Evolutionary conservation across 2,797 vertebrate genomes (phyloP).

Genomic region (Anisognathus igniventris): DNA sequence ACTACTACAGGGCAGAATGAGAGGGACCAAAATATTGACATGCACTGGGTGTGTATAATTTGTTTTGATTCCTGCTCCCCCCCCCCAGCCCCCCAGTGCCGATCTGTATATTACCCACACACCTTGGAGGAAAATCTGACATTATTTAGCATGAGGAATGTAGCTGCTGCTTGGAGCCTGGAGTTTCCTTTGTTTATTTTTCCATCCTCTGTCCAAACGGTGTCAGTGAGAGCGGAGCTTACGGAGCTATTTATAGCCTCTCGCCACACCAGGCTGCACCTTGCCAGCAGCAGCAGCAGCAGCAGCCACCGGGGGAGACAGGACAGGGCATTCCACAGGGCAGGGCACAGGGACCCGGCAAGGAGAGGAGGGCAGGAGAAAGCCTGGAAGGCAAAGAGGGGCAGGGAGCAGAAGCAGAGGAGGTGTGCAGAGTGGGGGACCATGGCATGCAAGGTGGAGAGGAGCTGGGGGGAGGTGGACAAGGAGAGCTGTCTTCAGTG

Average conservation of each 20-base stretch:
- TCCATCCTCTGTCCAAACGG: constrained; percentile 66
- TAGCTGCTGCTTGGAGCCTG: constrained; percentile 15
- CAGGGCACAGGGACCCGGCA: neutral
- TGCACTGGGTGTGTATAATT: constrained; percentile 60
- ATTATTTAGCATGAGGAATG: constrained; percentile 60
- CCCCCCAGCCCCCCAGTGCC: neutral
- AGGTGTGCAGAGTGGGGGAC: neutral
- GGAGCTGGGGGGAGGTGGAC: neutral
- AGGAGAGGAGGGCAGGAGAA: neutral
- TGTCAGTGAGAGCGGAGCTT: constrained; percentile 65
- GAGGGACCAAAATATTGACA: constrained; percentile 70
- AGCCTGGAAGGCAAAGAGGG: neutral
- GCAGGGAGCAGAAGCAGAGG: neutral
- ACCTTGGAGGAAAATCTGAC: constrained; percentile 58
- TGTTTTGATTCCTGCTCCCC: constrained; percentile 55
- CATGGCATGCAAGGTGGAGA: neutral
- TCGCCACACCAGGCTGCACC: constrained; percentile 51
- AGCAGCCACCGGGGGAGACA: neutral
- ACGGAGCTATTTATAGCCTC: constrained; percentile 65
- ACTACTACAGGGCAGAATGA: constrained; percentile 52
- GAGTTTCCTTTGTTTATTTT: constrained; percentile 76
- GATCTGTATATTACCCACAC: neutral
- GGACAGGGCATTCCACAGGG: neutral
- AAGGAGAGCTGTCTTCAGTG: neutral
- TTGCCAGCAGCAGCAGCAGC: constrained; percentile 56